Evolutionary conservation across 2,888 invertebrate species (phyloP).

Genomic region (Plagodis pulveraria): DNA sequence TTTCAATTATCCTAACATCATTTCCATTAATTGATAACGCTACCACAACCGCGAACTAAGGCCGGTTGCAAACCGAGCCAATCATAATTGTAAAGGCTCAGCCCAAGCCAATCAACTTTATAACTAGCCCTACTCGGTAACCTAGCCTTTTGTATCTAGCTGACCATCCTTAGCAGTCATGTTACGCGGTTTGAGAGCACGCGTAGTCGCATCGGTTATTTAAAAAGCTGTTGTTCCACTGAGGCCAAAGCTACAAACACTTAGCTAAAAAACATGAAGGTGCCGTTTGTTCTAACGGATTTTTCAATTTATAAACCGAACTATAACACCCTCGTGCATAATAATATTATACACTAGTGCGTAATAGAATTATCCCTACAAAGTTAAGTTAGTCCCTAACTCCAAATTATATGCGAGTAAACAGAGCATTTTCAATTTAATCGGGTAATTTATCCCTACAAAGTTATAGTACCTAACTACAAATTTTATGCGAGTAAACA

Average conservation of each 20-base stretch:
- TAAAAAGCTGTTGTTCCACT: neutral
- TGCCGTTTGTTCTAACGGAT: too few relatives aligned
- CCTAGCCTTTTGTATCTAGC: neutral
- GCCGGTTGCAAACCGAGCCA: conserved; percentile 26
- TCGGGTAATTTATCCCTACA: too few relatives aligned
- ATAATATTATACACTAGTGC: too few relatives aligned
- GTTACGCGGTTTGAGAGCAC: neutral
- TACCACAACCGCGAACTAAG: conserved; percentile 13
- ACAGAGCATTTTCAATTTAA: too few relatives aligned
- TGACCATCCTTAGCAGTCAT: conserved; percentile 1
- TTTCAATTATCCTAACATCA: conserved; percentile 19
- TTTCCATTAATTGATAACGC: conserved; percentile 22
- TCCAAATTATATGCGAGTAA: too few relatives aligned
- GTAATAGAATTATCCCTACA: too few relatives aligned
- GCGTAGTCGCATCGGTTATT: neutral
- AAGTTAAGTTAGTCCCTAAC: too few relatives aligned
- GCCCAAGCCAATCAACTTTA: conserved; percentile 14
- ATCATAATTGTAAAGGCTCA: conserved; percentile 30
- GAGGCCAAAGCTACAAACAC: neutral
- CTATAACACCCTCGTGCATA: too few relatives aligned
- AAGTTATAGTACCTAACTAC: too few relatives aligned
- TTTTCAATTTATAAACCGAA: too few relatives aligned
- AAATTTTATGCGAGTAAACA: too few relatives aligned
- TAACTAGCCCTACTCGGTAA: conserved; percentile 10
- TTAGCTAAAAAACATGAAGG: too few relatives aligned